These are phyloP conservation scores for Oreochromis niloticus DNA, from an alignment of 2,113 vertebrate species.

Conservation along the genomic window DNA sequence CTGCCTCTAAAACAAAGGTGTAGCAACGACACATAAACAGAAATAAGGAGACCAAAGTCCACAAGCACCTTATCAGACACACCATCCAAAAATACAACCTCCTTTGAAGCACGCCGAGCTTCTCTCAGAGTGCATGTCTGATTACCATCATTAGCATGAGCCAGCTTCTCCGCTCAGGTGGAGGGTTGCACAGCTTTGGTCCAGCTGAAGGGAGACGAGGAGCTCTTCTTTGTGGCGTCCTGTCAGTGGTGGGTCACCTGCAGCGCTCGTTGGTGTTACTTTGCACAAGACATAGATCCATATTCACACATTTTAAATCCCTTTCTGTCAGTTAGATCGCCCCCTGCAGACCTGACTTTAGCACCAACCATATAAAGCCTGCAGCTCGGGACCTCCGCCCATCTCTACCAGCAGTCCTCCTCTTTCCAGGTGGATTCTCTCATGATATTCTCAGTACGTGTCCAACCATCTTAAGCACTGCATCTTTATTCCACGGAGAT, in stretches of 20 bases:
- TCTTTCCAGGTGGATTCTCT: background rate
- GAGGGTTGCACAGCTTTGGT: background rate
- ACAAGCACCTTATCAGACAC: background rate
- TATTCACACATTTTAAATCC: accelerated
- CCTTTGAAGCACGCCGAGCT: background rate
- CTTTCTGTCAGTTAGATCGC: accelerated
- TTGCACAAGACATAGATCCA: background rate
- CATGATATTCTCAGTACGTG: accelerated
- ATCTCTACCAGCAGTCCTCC: background rate
- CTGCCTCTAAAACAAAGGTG: background rate
- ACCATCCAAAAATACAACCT: background rate
- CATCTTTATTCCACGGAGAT: background rate
- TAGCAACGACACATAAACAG: background rate
- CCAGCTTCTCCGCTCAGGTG: background rate
- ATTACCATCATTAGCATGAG: background rate
- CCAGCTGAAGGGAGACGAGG: background rate
- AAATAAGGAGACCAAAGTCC: background rate
- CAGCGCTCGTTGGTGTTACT: background rate
- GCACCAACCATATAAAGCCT: background rate
- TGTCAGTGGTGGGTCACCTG: accelerated
- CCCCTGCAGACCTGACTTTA: accelerated
- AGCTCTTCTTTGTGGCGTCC: no score
- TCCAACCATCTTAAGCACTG: background rate
- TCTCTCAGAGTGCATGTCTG: accelerated
- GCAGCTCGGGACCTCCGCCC: background rate